phyloP scores from a whole-genome alignment of 2,113 vertebrate genomes.

The Sterna hirundo region DNA sequence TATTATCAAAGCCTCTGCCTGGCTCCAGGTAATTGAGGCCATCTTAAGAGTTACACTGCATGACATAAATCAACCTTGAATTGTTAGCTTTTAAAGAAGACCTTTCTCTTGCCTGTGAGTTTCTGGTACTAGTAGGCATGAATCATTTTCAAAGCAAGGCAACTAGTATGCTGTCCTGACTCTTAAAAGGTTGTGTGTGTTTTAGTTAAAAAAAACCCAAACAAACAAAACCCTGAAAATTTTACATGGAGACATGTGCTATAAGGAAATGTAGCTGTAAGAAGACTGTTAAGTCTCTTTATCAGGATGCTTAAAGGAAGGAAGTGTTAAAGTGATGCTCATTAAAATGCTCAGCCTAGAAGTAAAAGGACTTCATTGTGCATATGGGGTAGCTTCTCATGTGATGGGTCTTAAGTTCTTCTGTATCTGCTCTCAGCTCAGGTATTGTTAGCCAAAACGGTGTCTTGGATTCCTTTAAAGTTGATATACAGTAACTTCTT shows the following conservation, averaged over 20 bases:
- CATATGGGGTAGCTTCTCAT: background rate
- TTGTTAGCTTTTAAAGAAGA: background rate
- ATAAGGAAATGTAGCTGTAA: background rate
- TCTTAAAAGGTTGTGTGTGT: background rate
- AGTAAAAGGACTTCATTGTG: background rate
- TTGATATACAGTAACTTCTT: background rate
- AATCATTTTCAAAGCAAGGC: background rate
- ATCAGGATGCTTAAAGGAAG: background rate
- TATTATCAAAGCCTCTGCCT: background rate
- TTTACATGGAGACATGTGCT: background rate
- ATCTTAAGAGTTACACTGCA: background rate
- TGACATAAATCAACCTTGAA: background rate
- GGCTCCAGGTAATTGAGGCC: background rate
- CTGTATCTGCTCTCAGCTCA: background rate
- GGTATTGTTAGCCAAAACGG: background rate
- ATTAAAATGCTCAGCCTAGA: background rate
- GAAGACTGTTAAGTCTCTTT: background rate
- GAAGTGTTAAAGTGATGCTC: background rate
- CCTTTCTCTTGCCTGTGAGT: background rate
- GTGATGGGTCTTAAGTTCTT: background rate
- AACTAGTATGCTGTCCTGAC: background rate
- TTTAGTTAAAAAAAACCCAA: background rate
- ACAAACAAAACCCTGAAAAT: background rate
- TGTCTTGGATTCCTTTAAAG: background rate
- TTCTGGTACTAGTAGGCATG: background rate